Base-by-base conservation (phyloP, 1,140 invertebrate species). In the Hycleus phaleratus region DNA sequence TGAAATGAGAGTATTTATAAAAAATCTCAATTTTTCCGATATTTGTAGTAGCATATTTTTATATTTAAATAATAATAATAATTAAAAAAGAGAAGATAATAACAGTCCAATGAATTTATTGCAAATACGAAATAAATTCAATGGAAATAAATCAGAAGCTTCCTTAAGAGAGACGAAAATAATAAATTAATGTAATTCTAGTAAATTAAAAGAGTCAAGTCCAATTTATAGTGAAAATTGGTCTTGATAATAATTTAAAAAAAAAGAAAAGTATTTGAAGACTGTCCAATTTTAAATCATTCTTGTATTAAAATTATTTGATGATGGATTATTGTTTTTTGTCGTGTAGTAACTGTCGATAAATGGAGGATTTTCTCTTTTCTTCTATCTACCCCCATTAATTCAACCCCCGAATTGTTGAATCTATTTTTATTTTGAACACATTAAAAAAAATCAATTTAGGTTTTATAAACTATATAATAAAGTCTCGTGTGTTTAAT, bases 261-360 rank as follows among this genome's bases (percentile, higher is more conserved):
- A 54, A 18, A 26, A 18, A 50, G 18, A 18, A n/a, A 39, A 52
- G 26, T 46, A 51, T 58, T 38, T 52, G 39, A 58, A 58, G 57
- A 58, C 57, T 58, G 57, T 58, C 57, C 57, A 58, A 45, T 58
- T 56, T 42, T 54, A 32, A 26, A 38, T 40, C 42, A 40, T 11
- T 40, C 38, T 25, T 54, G n/a, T 45, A 42, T 24, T 52, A 26
- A 42, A 25, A 54, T 54, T 32, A 45, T 45, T 32, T 26, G 26
- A 42, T 32, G 32, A 32, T 32, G 32, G 7, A 32, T 32, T 32
- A 11, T 8, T 26, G 46, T 18, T 48, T 60, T 51, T 26, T 38
- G 38, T 51, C 56, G 59, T 52, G 44, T 25, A 51, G 53, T 32
- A 32, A 32, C 39, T 58, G 49, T 58, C 46, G 26, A 24, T n/a